Base-by-base conservation (phyloP, 2,888 invertebrate species). In the Drosophila neutralis region DNA sequence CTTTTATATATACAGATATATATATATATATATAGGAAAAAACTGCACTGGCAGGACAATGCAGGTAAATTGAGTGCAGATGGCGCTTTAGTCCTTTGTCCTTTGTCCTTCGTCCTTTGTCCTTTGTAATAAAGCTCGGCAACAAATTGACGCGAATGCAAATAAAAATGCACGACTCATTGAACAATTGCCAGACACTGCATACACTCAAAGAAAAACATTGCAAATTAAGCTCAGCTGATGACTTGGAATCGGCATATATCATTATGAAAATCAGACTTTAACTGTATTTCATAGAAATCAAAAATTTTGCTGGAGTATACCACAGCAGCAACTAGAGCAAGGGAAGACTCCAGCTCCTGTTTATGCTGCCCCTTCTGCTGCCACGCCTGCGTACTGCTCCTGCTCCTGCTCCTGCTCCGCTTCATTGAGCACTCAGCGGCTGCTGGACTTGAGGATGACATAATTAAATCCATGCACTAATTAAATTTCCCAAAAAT, bases 381-480 rank as follows among this genome's bases (percentile, higher is more conserved):
- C 21, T 15, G 8, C 24, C 4, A 8, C 24, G 6, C 1, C 27
- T 33, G 8, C 31, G 31, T 31, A 10, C 31, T 2, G n/a, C 51
- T 51, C 29, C n/a, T 27, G 11, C 52, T 53, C 29, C 33, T 2
- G n/a, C 51, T 51, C 29, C n/a, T 27, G 11, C 52, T 53, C 29
- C 51, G 29, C 51, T 42, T 24, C 36, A 42, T 60, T 53, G 60
- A 40, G 45, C 58, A 49, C 54, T 73, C 70, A 70, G 35, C 51
- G 11, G 51, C n/a, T 56, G 54, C 10, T n/a, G 49, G n/a, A 51
- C 52, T 67, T 36, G 31, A 45, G 70, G 69, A 87, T 87, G 88
- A 88, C 87, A 92, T 92, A 92, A 92, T 92, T 92, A 92, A 92
- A 92, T 92, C 92, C 91, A 89, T 90, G 91, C 92, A 90, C 91